Evolutionary conservation across 2,888 invertebrate species (phyloP), one percentile per base, ranked within the genome.

Genomic region (Candidula unifasciata): DNA sequence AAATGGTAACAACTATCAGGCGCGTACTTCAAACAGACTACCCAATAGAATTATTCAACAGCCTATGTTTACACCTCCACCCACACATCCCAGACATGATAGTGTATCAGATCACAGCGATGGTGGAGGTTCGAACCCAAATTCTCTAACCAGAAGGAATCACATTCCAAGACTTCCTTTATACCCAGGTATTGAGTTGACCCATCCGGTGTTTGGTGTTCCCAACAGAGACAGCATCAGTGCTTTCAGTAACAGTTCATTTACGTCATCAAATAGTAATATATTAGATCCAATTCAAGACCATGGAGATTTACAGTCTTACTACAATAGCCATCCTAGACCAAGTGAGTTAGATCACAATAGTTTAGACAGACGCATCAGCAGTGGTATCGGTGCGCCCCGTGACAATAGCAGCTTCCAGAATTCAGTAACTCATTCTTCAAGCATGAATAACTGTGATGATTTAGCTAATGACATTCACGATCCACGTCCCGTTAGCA

Each of bases 101-200:
- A 80, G 60, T 60, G 85, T 81, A 64, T 27, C 77, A 13, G 85
- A 85, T 37, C n/a, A 82, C 52, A 81, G 81, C 30, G 80, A 80
- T 74, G 71, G 69, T 10, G 79, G 74, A 24, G 69, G 74, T 27
- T 69, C 57, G 52, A 60, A 57, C 13, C 68, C 18, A 35, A 60
- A 18, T 66, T 80, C 77, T 52, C 54, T 71, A 3, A 69, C 83
- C n/a, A 73, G 85, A 54, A 44, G 81, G 30, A 85, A 81, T 52
- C 81, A 81, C n/a, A 77, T 85, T 33, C 85, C 85, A n/a, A 35
- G 85, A n/a, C 78, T 85, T 2, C 85, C 85, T 18, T 52, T 74
- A 52, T 81, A 81, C 74, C 81, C 77, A 6, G 85, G 85, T 0
- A 85, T 85, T 54, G 85, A 85, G 33, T 85, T 85, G 37, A 68